These are phyloP conservation scores for Micropoecilia bifurca DNA, from an alignment of 2,797 vertebrate species.

Conservation along the genomic window DNA sequence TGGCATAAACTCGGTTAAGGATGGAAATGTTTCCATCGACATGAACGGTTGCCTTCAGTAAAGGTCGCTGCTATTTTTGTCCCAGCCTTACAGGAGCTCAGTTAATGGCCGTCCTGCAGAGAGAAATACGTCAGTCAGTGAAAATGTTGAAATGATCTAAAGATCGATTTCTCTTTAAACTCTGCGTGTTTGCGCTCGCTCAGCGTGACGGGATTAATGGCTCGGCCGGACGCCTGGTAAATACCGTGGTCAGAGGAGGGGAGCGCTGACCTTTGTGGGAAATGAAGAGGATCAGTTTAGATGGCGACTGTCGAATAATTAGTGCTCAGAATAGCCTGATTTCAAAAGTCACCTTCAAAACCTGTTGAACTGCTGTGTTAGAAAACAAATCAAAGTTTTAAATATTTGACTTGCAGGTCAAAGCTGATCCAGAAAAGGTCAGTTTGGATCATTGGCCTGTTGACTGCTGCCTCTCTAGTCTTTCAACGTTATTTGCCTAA, in stretches of 20 bases:
- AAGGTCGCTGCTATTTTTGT: conserved; percentile 11
- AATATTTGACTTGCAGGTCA: not conserved
- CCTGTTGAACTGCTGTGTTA: not conserved
- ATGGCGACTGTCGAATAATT: not conserved
- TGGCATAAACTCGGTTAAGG: not conserved
- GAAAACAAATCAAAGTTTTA: too few species aligned
- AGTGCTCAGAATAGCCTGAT: not conserved
- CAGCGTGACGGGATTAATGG: conserved; percentile 14
- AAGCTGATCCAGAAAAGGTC: not conserved
- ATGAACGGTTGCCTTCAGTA: not conserved
- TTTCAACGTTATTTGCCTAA: not conserved
- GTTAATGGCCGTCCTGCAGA: not conserved
- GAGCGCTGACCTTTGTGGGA: conserved; percentile 13
- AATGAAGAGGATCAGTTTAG: not conserved
- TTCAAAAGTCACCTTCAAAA: not conserved
- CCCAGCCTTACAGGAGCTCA: not conserved
- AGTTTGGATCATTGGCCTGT: not conserved
- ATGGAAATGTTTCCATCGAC: not conserved
- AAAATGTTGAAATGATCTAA: conserved; percentile 18
- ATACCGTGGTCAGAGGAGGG: not conserved
- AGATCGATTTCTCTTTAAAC: conserved; percentile 9
- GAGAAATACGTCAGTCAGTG: conserved; percentile 9
- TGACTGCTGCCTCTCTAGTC: not conserved
- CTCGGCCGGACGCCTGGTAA: not conserved
- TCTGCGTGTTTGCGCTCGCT: not conserved